A percentile compares a stretch with the other conserved stretches of the same genome.
phyloP scores from a whole-genome alignment of 1,140 invertebrate genomes.

The Caenorhabditis tropicalis region DNA sequence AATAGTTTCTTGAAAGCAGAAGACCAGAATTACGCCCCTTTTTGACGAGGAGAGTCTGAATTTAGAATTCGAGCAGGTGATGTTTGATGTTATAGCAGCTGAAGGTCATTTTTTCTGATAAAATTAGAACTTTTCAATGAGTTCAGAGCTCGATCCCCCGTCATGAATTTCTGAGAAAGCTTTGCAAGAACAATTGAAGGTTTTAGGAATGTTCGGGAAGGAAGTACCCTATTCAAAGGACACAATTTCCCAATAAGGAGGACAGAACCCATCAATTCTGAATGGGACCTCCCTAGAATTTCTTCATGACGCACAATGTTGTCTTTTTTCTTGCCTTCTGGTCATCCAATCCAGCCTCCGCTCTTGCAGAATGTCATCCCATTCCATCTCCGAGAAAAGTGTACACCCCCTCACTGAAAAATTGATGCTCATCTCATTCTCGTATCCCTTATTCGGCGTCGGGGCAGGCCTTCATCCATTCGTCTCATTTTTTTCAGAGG shows the following conservation, averaged over 20 bases:
- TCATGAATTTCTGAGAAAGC: not conserved
- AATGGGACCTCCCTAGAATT: conserved; percentile 21
- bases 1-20: not conserved
- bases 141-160: too few species aligned
- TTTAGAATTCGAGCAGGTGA: not conserved
- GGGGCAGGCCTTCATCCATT: not conserved
- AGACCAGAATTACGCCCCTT: not conserved
- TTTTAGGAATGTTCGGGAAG: not conserved
- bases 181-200: not conserved
- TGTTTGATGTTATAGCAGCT: conserved; percentile 7
- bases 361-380: conserved; percentile 23
- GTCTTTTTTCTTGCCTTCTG: conserved; percentile 1
- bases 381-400: conserved; percentile 8
- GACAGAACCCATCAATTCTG: not conserved
- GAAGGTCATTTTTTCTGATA: not conserved
- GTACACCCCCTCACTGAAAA: conserved; percentile 37
- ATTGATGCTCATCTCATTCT: conserved; percentile 2
- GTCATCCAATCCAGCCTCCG: conserved; percentile 10
- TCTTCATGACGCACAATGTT: conserved; percentile 6
- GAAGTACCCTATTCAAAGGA: not conserved
- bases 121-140: not conserved
- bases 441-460: not conserved
- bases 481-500: not conserved
- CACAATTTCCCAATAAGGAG: not conserved
- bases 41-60: not conserved